Conservation (phyloP, 2,888 invertebrate genomes). For the Lepidochrysops patricia region DNA sequence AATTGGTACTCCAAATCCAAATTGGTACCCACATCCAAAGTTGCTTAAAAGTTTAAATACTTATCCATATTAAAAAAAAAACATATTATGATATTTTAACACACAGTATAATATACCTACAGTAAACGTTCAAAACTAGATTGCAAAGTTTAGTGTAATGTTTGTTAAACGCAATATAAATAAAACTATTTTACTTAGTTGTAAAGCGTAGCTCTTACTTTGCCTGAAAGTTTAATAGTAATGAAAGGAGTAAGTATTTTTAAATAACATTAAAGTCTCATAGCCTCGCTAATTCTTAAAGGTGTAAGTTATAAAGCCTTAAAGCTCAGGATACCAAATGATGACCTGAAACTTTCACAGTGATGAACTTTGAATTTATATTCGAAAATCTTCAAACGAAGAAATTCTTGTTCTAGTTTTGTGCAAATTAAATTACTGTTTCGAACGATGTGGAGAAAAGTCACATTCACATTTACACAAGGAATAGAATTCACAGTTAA, state of each 20-base stretch:
- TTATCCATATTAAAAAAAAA: too few relatives aligned
- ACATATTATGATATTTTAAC: too few relatives aligned
- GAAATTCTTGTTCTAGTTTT: slow-evolving; percentile 17
- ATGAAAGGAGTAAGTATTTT: slow-evolving; percentile 6
- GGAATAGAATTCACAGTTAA: too few relatives aligned
- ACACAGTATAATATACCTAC: too few relatives aligned
- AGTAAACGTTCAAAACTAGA: too few relatives aligned
- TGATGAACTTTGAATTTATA: slow-evolving; percentile 1
- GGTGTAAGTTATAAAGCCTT: slow-evolving; percentile 8
- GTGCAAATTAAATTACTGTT: slow-evolving; percentile 5
- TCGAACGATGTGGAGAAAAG: background rate
- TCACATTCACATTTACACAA: slow-evolving; percentile 4
- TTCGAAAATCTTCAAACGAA: slow-evolving; percentile 15
- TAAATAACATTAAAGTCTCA: slow-evolving; percentile 6
- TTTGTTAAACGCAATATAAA: too few relatives aligned
- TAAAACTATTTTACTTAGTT: too few relatives aligned
- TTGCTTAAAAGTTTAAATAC: too few relatives aligned
- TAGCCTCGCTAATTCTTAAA: slow-evolving; percentile 2
- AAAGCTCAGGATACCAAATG: slow-evolving; percentile 10
- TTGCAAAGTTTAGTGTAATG: too few relatives aligned
- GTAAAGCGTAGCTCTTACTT: background rate
- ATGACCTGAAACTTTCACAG: slow-evolving; percentile 6
- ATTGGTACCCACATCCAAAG: too few relatives aligned
- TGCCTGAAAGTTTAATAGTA: background rate
- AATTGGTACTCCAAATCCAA: too few relatives aligned